Conservation (phyloP, 1,140 invertebrate genomes). For the Octopus sinensis region DNA sequence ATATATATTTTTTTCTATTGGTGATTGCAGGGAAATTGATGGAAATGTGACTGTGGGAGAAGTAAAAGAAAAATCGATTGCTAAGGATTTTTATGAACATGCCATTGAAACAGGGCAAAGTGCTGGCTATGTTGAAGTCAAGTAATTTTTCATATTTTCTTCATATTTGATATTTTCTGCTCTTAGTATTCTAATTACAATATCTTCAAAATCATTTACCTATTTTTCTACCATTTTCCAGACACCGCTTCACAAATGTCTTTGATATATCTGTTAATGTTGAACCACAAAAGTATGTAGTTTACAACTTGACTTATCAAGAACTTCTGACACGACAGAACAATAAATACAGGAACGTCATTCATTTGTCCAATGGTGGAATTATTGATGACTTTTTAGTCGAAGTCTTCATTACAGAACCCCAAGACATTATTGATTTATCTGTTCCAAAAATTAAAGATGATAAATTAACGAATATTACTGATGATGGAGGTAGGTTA, state of each 20-base stretch:
- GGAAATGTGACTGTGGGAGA: conserved; percentile 20
- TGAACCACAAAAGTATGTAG: neutral
- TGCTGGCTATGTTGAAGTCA: conserved; percentile 25
- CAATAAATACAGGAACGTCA: neutral
- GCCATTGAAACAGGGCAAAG: conserved; percentile 28
- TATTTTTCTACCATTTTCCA: neutral
- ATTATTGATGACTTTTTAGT: neutral
- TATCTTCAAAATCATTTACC: neutral
- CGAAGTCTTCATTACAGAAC: neutral
- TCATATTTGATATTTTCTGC: too few species aligned
- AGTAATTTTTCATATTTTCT: too few species aligned
- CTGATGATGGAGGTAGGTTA: too few species aligned
- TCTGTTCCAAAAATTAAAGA: neutral
- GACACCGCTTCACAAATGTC: neutral
- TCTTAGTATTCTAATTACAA: too few species aligned
- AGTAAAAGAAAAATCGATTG: conserved; percentile 32
- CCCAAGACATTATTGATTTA: neutral
- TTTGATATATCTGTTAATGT: neutral
- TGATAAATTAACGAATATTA: neutral
- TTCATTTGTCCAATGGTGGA: neutral
- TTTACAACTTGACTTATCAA: neutral
- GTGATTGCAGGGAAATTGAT: conserved; percentile 27
- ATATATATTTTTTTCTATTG: too few species aligned
- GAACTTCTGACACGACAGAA: neutral
- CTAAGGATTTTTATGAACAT: conserved; percentile 26